phyloP scores from a whole-genome alignment of 2,113 vertebrate genomes.

The Varanus komodoensis region DNA sequence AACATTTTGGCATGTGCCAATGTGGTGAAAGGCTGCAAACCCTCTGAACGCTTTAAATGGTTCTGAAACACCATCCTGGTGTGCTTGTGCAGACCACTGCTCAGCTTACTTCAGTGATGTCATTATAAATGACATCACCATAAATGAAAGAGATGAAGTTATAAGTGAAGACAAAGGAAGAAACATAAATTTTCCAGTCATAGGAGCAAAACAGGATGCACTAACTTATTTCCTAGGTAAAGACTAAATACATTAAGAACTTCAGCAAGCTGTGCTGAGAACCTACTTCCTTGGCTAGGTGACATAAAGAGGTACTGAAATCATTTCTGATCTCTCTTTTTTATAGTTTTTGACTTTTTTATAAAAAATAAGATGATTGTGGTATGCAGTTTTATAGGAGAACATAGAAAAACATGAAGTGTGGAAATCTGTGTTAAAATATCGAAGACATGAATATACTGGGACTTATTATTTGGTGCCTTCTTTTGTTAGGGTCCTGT shows the following conservation, averaged over 20 bases:
- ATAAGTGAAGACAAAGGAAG: background rate
- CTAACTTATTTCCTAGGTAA: background rate
- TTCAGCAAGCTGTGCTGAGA: background rate
- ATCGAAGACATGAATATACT: background rate
- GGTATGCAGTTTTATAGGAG: fast-evolving
- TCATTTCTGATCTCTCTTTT: fast-evolving
- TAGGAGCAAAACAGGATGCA: background rate
- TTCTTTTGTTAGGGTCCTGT: background rate
- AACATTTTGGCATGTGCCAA: conserved; percentile 26
- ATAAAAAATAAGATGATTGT: background rate
- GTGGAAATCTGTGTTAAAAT: background rate
- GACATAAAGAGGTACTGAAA: background rate
- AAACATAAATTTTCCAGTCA: background rate
- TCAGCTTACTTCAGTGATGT: background rate
- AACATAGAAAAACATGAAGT: background rate
- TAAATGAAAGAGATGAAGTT: background rate
- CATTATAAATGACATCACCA: background rate
- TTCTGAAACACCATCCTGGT: background rate
- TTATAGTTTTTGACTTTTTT: too few relatives aligned
- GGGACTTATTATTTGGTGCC: background rate
- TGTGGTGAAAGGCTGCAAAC: conserved; percentile 7
- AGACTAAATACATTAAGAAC: background rate
- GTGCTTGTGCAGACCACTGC: background rate
- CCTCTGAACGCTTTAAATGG: background rate
- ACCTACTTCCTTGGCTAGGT: background rate